Conservation (phyloP, 1,140 invertebrate species). For the Cherax destructor region DNA sequence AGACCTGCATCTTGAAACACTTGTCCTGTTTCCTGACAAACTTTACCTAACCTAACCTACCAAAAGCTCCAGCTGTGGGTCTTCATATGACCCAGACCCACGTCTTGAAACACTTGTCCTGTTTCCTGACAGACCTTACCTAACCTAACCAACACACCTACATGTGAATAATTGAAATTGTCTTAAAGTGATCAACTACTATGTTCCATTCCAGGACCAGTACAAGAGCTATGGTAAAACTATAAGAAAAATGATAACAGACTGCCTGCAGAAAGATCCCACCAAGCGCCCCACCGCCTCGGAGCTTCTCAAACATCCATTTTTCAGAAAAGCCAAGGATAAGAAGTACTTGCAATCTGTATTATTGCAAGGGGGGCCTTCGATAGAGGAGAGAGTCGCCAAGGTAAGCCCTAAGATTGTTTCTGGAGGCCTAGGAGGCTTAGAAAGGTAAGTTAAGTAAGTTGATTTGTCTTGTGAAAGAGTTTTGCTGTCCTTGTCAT, state of each 20-base stretch:
- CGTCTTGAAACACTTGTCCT: no score
- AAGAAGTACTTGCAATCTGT: constrained; percentile 95
- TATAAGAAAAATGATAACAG: constrained; percentile 95
- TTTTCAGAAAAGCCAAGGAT: constrained; percentile 99
- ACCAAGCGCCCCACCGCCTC: constrained; percentile 95
- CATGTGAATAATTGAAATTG: no score
- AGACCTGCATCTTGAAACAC: no score
- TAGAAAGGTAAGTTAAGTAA: no score
- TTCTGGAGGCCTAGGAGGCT: no score
- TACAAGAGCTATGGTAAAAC: constrained; percentile 98
- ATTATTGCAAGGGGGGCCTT: constrained; percentile 89
- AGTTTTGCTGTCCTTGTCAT: neutral
- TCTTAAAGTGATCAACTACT: no score
- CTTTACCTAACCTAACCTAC: no score
- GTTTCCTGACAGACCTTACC: no score
- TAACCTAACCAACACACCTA: no score
- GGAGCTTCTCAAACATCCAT: constrained; percentile 98
- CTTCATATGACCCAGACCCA: no score
- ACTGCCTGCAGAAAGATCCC: constrained; percentile 96
- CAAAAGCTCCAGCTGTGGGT: no score
- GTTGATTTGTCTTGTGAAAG: neutral
- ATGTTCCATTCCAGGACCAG: constrained; percentile 81
- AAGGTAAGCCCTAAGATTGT: constrained; percentile 80
- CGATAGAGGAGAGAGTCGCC: constrained; percentile 90
- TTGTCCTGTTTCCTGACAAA: no score